Evolutionary conservation across 2,113 vertebrate species (phyloP).

Genomic region (Lota lota): DNA sequence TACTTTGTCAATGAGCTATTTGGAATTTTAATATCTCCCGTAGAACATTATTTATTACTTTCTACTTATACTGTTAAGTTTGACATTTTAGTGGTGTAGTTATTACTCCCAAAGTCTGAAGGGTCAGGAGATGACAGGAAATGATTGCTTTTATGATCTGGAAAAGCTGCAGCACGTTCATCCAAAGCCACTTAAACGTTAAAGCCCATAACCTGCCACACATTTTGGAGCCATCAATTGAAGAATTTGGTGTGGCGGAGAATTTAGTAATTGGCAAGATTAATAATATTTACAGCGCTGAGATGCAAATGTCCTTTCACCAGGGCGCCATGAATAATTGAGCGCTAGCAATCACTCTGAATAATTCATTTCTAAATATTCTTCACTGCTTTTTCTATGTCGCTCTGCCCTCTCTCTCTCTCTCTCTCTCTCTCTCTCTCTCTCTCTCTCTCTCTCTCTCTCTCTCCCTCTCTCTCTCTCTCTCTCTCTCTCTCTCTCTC

Average conservation of each 20-base stretch:
- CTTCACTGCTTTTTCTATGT: conserved; percentile 67
- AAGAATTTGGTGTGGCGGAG: conserved; percentile 67
- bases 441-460: not conserved
- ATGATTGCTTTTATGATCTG: not conserved
- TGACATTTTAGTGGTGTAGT: conserved; percentile 23
- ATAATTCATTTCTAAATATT: conserved; percentile 79
- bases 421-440: too few species aligned
- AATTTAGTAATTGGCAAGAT: conserved; percentile 78
- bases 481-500: conserved; percentile 1
- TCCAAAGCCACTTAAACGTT: conserved; percentile 68
- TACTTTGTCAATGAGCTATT: too few species aligned
- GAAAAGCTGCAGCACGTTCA: conserved; percentile 58
- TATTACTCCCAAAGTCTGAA: not conserved
- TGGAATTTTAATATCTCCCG: too few species aligned
- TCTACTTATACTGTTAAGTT: not conserved
- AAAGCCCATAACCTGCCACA: conserved; percentile 58
- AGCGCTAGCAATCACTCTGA: conserved; percentile 76
- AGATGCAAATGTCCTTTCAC: conserved; percentile 72
- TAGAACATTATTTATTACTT: too few species aligned
- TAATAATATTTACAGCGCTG: conserved; percentile 76
- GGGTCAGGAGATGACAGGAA: too few species aligned
- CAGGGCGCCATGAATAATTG: conserved; percentile 72
- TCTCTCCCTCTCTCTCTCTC: not conserved
- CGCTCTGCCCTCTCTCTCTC: not conserved
- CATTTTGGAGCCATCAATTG: conserved; percentile 67